Percentiles rank a stretch among this genome's conserved stretches.
Conservation (phyloP, 2,888 invertebrate genomes). For the Drosophila sordidapex region DNA sequence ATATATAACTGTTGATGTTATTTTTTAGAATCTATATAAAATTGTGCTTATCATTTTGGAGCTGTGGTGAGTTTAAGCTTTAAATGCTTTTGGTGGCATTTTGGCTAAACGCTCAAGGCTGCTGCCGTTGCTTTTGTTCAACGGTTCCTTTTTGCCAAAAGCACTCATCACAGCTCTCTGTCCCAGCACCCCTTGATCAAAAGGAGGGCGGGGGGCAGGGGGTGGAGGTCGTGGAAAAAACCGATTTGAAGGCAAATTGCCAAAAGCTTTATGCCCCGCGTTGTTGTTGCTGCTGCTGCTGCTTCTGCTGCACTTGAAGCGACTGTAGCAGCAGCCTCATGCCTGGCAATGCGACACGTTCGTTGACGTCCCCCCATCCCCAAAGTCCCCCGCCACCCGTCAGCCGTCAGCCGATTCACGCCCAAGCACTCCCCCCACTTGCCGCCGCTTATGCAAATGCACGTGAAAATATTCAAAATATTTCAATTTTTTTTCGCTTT, state of each 20-base stretch:
- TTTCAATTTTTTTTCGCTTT: constrained; percentile 56
- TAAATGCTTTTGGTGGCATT: constrained; percentile 14
- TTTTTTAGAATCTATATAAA: neutral
- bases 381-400: neutral
- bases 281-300: constrained; percentile 34
- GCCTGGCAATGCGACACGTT: constrained; percentile 66
- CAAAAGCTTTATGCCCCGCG: constrained; percentile 70
- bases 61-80: constrained; percentile 4
- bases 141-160: constrained; percentile 21
- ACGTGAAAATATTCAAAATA: constrained; percentile 80
- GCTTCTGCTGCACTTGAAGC: constrained; percentile 44
- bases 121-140: constrained; percentile 5
- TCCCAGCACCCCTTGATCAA: constrained; percentile 14
- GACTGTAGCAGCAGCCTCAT: constrained; percentile 39
- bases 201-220: no score
- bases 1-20: neutral
- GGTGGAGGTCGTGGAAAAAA: constrained; percentile 1
- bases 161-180: constrained; percentile 30
- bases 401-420: neutral
- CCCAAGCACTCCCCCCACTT: neutral
- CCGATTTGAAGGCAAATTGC: constrained; percentile 73
- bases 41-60: constrained; percentile 14
- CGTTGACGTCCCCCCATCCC: neutral
- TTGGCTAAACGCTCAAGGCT: constrained; percentile 30
- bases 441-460: constrained; percentile 70